Evolutionary conservation across 2,888 invertebrate species (phyloP).

Genomic region (Elegia similella): DNA sequence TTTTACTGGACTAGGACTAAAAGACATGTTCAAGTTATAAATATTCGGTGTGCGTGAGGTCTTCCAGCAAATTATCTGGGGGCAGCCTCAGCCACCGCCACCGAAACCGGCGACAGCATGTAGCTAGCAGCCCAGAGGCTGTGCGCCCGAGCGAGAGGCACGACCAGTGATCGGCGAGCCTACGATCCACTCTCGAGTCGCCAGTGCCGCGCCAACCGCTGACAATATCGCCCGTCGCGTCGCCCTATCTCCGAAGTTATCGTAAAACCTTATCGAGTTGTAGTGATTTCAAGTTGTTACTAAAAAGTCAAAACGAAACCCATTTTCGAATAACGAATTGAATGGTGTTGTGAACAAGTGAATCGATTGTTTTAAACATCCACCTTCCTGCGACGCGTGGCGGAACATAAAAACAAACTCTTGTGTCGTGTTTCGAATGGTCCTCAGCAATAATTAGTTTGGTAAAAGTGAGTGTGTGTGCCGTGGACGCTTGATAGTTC

Average conservation of each 20-base stretch:
- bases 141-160: slow-evolving; percentile 58
- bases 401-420: slow-evolving; percentile 69
- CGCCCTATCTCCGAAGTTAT: slow-evolving; percentile 37
- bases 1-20: too few relatives aligned
- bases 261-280: slow-evolving; percentile 47
- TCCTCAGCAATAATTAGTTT: slow-evolving; percentile 70
- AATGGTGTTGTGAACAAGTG: slow-evolving; percentile 66
- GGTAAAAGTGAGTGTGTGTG: slow-evolving; percentile 78
- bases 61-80: slow-evolving; percentile 42
- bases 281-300: slow-evolving; percentile 49
- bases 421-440: slow-evolving; percentile 67
- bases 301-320: slow-evolving; percentile 46
- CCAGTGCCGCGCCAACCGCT: slow-evolving; percentile 70
- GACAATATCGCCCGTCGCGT: slow-evolving; percentile 51
- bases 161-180: slow-evolving; percentile 38
- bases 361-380: slow-evolving; percentile 42
- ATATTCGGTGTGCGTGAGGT: slow-evolving; percentile 54
- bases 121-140: slow-evolving; percentile 40
- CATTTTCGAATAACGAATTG: slow-evolving; percentile 58
- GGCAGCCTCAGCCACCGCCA: slow-evolving; percentile 26
- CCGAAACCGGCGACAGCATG: slow-evolving; percentile 33
- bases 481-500: slow-evolving; percentile 69
- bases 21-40: too few relatives aligned
- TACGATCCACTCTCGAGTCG: slow-evolving; percentile 60
- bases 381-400: slow-evolving; percentile 57